These are phyloP conservation scores for Steinernema feltiae DNA, from an alignment of 1,140 invertebrate genomes.

Conservation along the genomic window DNA sequence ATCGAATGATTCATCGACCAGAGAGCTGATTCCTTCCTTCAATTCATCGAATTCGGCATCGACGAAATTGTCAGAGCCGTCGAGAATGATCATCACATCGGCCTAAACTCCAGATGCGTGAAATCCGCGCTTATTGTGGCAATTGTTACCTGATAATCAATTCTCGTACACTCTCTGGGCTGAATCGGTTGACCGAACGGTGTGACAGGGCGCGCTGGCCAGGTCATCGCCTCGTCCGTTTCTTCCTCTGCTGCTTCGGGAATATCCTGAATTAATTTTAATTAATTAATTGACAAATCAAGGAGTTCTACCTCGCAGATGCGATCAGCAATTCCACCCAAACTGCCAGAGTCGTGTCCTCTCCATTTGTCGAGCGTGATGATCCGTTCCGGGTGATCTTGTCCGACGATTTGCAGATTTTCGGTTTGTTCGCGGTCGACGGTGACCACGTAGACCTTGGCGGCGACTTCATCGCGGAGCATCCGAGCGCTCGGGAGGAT, in stretches of 20 bases:
- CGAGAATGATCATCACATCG: conserved; percentile 50
- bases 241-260: conserved; percentile 23
- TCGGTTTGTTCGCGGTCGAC: conserved; percentile 33
- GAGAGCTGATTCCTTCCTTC: conserved; percentile 47
- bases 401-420: conserved; percentile 18
- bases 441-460: conserved; percentile 51
- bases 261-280: conserved; percentile 24
- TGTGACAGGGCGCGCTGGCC: conserved; percentile 40
- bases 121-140: background rate
- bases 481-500: conserved; percentile 29
- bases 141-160: conserved; percentile 31
- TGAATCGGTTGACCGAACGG: background rate
- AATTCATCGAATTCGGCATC: conserved; percentile 43
- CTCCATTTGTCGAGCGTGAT: conserved; percentile 47
- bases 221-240: conserved; percentile 20
- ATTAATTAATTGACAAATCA: conserved; percentile 6
- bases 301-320: conserved; percentile 44
- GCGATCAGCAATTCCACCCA: conserved; percentile 49
- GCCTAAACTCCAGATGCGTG: too few relatives aligned
- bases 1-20: conserved; percentile 57
- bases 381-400: conserved; percentile 26
- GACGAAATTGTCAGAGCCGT: conserved; percentile 53
- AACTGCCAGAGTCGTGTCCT: conserved; percentile 39
- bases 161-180: conserved; percentile 21
- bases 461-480: conserved; percentile 41